A percentile compares a stretch with the other conserved stretches of the same genome.
Evolutionary conservation across 2,888 invertebrate genomes (phyloP).

Genomic region (Arge pagana): DNA sequence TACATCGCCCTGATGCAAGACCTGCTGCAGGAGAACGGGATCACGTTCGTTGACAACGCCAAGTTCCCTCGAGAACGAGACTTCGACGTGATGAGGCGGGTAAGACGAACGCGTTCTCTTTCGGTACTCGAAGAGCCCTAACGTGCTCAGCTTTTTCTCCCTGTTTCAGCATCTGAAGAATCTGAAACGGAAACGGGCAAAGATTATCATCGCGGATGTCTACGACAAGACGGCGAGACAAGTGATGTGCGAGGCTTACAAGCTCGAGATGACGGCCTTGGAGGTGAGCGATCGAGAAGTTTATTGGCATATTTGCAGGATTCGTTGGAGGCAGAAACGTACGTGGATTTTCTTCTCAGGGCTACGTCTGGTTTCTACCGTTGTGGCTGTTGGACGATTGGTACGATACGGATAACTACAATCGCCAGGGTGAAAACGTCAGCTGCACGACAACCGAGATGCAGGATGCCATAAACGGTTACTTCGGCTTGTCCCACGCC

Average conservation of each 20-base stretch:
- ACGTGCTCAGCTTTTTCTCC: slow-evolving; percentile 24
- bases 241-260: slow-evolving; percentile 82
- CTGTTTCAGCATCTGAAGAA: slow-evolving; percentile 66
- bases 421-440: slow-evolving; percentile 56
- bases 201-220: slow-evolving; percentile 80
- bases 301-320: slow-evolving; percentile 17
- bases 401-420: slow-evolving; percentile 65
- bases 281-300: slow-evolving; percentile 41
- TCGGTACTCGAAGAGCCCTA: no score
- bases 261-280: slow-evolving; percentile 69
- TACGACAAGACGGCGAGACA: slow-evolving; percentile 73
- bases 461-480: slow-evolving; percentile 71
- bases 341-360: no score
- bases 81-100: slow-evolving; percentile 64
- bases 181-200: slow-evolving; percentile 68
- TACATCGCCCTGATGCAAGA: slow-evolving; percentile 75
- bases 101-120: slow-evolving; percentile 54
- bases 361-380: slow-evolving; percentile 88
- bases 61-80: slow-evolving; percentile 70
- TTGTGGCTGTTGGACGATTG: slow-evolving; percentile 70
- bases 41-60: slow-evolving; percentile 69
- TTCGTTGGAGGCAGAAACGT: background rate
- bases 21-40: slow-evolving; percentile 65
- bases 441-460: slow-evolving; percentile 69
- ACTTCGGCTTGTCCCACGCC: slow-evolving; percentile 72